Percentiles rank a stretch among this genome's conserved stretches.
phyloP scores from a whole-genome alignment of 2,888 invertebrate species.

The Linnaemya vulpina region DNA sequence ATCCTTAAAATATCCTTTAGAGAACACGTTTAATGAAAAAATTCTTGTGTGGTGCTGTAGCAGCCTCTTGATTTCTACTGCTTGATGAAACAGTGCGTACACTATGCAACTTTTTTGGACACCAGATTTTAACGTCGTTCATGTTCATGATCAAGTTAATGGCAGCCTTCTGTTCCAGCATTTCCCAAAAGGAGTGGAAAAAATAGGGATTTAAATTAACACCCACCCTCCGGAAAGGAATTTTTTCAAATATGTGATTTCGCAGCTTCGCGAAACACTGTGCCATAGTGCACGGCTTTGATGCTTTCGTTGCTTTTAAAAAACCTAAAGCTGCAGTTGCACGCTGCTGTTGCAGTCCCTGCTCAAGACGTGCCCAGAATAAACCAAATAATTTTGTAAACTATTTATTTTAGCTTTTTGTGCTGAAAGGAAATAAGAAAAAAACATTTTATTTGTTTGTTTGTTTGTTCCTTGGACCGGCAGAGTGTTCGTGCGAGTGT shows the following conservation, averaged over 20 bases:
- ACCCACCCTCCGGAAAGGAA: neutral
- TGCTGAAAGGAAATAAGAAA: conserved; percentile 6
- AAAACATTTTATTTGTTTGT: neutral
- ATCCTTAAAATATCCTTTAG: too few species aligned
- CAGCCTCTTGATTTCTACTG: too few species aligned
- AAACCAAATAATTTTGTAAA: conserved; percentile 34
- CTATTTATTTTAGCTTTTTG: conserved; percentile 26
- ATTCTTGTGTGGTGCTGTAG: too few species aligned
- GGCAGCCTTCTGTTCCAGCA: too few species aligned
- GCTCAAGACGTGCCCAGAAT: conserved; percentile 62
- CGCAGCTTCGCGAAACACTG: neutral
- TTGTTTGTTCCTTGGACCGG: neutral
- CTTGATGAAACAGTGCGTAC: too few species aligned
- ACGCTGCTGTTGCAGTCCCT: conserved; percentile 6
- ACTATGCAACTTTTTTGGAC: too few species aligned
- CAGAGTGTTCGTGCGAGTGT: conserved; percentile 7
- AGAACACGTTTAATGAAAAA: too few species aligned
- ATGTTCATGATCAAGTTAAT: too few species aligned
- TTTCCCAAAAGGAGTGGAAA: too few species aligned
- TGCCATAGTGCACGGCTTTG: neutral
- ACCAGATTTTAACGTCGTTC: too few species aligned
- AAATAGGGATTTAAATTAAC: neutral
- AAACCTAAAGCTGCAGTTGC: conserved; percentile 21
- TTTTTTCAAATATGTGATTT: neutral
- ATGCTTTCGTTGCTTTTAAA: conserved; percentile 11